Conservation (phyloP, 1,140 invertebrate species). For the Eubasilissa regina region DNA sequence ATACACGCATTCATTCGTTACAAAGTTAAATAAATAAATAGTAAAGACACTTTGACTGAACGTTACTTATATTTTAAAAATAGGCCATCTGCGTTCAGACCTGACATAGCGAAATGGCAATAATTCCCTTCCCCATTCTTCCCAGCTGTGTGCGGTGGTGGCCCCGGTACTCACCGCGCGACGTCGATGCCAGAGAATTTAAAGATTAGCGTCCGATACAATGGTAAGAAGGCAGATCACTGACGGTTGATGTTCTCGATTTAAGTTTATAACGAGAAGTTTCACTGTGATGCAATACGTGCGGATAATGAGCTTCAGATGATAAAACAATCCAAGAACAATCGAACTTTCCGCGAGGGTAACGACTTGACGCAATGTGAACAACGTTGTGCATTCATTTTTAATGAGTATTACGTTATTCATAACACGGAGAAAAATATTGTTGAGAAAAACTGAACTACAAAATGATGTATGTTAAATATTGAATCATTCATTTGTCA, state of each 20-base stretch:
- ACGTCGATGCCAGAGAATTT: conserved; percentile 17
- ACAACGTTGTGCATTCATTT: neutral
- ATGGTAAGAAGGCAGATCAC: conserved; percentile 3
- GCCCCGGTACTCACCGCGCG: neutral
- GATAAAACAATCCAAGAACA: neutral
- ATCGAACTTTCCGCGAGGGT: neutral
- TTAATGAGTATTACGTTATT: neutral
- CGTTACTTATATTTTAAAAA: too few species aligned
- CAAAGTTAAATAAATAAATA: too few species aligned
- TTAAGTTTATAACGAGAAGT: neutral
- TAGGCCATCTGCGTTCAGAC: too few species aligned
- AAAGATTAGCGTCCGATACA: conserved; percentile 5
- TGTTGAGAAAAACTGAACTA: too few species aligned
- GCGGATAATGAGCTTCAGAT: too few species aligned
- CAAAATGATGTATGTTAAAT: too few species aligned
- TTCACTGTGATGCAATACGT: neutral
- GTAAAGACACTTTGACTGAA: too few species aligned
- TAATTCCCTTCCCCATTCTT: neutral
- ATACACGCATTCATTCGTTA: too few species aligned
- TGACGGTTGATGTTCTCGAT: conserved; percentile 2
- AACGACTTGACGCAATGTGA: neutral
- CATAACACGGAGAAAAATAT: too few species aligned
- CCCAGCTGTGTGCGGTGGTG: neutral
- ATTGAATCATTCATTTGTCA: too few species aligned
- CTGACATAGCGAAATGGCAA: too few species aligned